phyloP scores from a whole-genome alignment of 2,888 invertebrate species.

The Tricholauxania praeusta region DNA sequence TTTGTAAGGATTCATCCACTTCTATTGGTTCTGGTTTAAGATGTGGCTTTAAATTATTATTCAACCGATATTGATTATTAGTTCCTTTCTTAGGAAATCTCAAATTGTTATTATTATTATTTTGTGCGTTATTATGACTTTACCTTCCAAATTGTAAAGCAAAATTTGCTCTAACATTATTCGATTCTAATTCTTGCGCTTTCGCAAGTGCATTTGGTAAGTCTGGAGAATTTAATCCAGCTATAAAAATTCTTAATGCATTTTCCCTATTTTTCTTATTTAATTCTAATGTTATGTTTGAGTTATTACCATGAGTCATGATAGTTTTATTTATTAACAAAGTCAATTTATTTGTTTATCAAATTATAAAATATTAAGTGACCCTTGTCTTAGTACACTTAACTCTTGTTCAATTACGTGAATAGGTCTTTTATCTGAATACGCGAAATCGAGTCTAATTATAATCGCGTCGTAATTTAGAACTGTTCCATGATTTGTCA shows the following conservation, averaged over 20 bases:
- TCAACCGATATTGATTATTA: constrained; percentile 10
- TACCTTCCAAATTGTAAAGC: not conserved
- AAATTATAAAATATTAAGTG: too few relatives aligned
- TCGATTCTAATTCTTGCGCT: constrained; percentile 13
- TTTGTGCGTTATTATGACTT: not conserved
- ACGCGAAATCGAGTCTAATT: too few relatives aligned
- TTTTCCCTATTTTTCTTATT: constrained; percentile 28
- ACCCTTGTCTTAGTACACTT: too few relatives aligned
- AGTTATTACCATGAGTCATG: constrained; percentile 32
- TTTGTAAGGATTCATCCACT: constrained; percentile 1
- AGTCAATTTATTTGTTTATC: too few relatives aligned
- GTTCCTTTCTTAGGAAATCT: not conserved
- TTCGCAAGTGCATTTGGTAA: constrained; percentile 14
- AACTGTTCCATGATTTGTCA: constrained; percentile 39
- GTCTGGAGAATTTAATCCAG: constrained; percentile 8
- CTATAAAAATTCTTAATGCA: constrained; percentile 10
- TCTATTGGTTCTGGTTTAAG: constrained; percentile 14
- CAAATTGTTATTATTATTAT: constrained; percentile 12
- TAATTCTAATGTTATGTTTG: constrained; percentile 16
- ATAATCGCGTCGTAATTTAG: too few relatives aligned
- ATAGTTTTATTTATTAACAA: constrained; percentile 13
- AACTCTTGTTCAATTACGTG: too few relatives aligned
- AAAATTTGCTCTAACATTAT: constrained; percentile 2
- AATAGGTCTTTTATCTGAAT: too few relatives aligned
- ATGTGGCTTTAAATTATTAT: not conserved